Evolutionary conservation across 2,113 vertebrate species (phyloP).

Genomic region (Puntigrus tetrazona): DNA sequence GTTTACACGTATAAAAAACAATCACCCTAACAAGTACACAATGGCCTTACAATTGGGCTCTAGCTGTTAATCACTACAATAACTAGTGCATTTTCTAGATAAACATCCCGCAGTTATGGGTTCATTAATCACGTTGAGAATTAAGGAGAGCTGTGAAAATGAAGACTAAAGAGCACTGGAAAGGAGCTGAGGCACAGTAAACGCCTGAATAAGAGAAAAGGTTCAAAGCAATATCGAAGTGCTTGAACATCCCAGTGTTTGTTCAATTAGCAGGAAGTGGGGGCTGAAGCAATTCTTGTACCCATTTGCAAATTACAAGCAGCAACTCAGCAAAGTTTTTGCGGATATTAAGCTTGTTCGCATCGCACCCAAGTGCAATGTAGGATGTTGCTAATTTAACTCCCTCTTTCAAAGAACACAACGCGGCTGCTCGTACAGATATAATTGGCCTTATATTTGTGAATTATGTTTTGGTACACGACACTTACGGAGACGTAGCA

Average conservation of each 20-base stretch:
- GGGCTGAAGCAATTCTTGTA: background rate
- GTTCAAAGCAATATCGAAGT: constrained; percentile 23
- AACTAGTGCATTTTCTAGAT: background rate
- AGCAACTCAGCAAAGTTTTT: constrained; percentile 17
- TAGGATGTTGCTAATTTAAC: background rate
- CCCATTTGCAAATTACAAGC: background rate
- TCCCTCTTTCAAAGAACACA: background rate
- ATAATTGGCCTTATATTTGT: background rate
- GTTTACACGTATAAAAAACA: background rate
- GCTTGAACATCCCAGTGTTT: constrained; percentile 14
- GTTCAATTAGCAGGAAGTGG: constrained; percentile 5
- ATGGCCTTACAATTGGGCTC: background rate
- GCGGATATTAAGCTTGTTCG: background rate
- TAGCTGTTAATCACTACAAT: constrained; percentile 20
- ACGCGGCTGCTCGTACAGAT: background rate
- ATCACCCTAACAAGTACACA: constrained; percentile 3
- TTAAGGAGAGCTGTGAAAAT: constrained; percentile 25
- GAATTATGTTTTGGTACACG: background rate
- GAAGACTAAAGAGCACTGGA: background rate
- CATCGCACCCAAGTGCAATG: background rate
- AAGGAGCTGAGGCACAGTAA: background rate
- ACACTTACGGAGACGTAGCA: too few relatives aligned
- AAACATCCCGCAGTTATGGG: constrained; percentile 23
- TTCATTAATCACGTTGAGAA: constrained; percentile 30
- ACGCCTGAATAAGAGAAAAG: constrained; percentile 14